These are phyloP conservation scores for Apotomis betuletana DNA, from an alignment of 2,888 invertebrate species.

Conservation along the genomic window DNA sequence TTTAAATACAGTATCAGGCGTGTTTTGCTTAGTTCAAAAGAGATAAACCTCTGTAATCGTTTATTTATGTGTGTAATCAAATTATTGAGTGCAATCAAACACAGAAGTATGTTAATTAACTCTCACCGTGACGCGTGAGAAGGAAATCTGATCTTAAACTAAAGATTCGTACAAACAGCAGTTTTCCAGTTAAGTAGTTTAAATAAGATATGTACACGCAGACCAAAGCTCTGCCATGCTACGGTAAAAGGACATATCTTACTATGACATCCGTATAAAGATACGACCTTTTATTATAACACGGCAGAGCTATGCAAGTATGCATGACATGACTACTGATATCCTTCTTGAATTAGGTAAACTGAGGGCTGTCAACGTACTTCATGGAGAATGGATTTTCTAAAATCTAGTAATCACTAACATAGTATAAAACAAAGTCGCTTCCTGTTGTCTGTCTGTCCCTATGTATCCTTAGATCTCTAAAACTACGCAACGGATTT, in stretches of 20 bases:
- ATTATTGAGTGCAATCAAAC: conserved; percentile 19
- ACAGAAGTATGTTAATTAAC: conserved; percentile 4
- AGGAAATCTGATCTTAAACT: conserved; percentile 16
- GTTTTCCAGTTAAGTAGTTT: conserved; percentile 6
- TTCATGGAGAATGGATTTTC: background rate
- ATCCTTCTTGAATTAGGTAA: conserved; percentile 8
- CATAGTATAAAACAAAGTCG: too few relatives aligned
- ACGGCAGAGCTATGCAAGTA: too few relatives aligned
- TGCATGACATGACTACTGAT: conserved; percentile 13
- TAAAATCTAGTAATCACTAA: too few relatives aligned
- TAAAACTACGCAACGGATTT: too few relatives aligned
- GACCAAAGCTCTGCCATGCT: background rate
- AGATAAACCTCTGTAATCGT: too few relatives aligned
- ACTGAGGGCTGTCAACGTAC: background rate
- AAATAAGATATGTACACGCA: conserved; percentile 3
- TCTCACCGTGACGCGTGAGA: conserved; percentile 13
- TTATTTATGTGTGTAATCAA: background rate
- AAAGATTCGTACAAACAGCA: background rate
- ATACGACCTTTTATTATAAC: too few relatives aligned
- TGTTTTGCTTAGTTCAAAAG: too few relatives aligned
- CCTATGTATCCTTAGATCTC: too few relatives aligned
- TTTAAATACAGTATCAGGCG: too few relatives aligned
- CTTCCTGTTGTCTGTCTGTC: too few relatives aligned
- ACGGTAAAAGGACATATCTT: too few relatives aligned
- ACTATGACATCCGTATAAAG: too few relatives aligned